Base-by-base conservation (phyloP, 2,113 vertebrate genomes). In the Megatriorchis doriae region DNA sequence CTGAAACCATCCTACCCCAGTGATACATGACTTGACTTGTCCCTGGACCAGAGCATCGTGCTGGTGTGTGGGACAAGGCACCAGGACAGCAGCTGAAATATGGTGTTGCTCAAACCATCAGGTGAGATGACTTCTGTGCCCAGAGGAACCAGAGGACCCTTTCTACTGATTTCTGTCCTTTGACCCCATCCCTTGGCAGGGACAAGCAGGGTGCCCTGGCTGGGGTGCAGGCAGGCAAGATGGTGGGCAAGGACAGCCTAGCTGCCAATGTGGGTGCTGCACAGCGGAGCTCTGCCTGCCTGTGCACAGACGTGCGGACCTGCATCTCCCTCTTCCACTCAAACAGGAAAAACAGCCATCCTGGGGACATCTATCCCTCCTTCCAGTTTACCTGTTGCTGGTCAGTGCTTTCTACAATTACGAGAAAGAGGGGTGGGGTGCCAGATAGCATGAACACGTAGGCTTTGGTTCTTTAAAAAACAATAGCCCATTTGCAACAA, bases 261-360 rank as follows among this genome's bases (percentile, higher is more conserved):
- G 2, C 58, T 56, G 36, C 27, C 10, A 10, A 1, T 5, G 7
- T 20, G n/a, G 48, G 53, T 11, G 14, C 40, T 55, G 59, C 23
- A 10, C 1, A 1, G 14, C 0, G 0, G 38, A 53, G 53, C 26
- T 61, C 82, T 43, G 45, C 26, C 58, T 19, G 45, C n/a, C 36
- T 3, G 3, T 10, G n/a, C 18, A 45, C 32, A 23, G 59, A 45
- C 3, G 3, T 29, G 18, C 0, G 6, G 18, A 32, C 22, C 38
- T 22, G 12, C 48, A 50, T 22, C 48, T 73, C n/a, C 31, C 25
- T 61, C 31, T 20, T n/a, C 23, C 59, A 53, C 32, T 83, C 29
- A 21, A 9, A 4, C 13, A 34, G 26, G 25, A n/a, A 77, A 75
- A 83, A 16, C 25, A 42, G 8, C 56, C 61, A n/a, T 21, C 34